Conservation (phyloP, 2,797 vertebrate genomes). For the Chaetodon trifasciatus region DNA sequence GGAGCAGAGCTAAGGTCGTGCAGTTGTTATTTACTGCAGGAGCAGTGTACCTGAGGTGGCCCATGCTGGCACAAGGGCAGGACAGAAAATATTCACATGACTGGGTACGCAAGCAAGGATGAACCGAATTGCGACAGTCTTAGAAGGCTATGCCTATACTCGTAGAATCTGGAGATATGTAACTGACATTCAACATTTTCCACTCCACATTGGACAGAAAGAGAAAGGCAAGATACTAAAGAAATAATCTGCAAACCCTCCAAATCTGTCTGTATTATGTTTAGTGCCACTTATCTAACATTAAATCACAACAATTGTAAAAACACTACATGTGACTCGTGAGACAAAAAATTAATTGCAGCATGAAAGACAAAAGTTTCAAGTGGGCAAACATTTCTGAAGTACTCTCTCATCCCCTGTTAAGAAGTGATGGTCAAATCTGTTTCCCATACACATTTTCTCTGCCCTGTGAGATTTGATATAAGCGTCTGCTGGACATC, state of each 20-base stretch:
- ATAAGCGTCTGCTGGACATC: constrained; percentile 66
- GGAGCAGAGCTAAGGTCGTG: no score
- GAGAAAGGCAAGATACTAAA: not conserved
- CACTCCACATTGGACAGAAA: not conserved
- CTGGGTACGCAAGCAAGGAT: no score
- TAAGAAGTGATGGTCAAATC: constrained; percentile 28
- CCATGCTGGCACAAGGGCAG: no score
- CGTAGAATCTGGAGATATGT: no score
- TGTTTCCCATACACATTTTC: constrained; percentile 38
- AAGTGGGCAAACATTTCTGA: not conserved
- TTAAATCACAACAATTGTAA: not conserved
- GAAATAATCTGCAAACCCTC: not conserved
- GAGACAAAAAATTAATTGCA: not conserved
- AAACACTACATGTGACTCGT: not conserved
- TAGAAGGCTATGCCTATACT: no score
- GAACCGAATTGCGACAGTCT: no score
- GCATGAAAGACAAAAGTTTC: constrained; percentile 14
- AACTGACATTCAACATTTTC: not conserved
- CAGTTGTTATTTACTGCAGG: no score
- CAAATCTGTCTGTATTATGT: not conserved
- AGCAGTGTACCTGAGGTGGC: no score
- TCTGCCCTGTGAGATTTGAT: constrained; percentile 67
- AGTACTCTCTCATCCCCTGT: constrained; percentile 9
- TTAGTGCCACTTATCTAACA: not conserved
- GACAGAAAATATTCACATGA: no score